Conservation (phyloP, 92 coral and sea anemone species). For the Pocillopora grandis region DNA sequence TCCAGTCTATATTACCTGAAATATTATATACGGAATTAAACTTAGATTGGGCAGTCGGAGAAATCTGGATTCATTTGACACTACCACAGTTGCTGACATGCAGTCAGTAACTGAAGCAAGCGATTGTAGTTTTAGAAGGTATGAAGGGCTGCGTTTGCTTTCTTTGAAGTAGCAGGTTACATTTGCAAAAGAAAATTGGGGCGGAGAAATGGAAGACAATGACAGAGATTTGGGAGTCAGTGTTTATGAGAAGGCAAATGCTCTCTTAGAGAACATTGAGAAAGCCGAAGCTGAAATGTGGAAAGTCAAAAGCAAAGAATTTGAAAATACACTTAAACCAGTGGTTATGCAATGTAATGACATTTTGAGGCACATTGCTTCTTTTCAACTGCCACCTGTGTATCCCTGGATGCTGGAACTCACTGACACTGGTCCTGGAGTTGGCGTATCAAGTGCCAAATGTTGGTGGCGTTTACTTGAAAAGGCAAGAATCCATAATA, state of each 20-base stretch:
- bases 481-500: constrained; percentile 38
- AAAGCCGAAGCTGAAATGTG: constrained; percentile 33
- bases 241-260: constrained; percentile 24
- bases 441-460: constrained; percentile 45
- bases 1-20: no score
- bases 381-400: constrained; percentile 45
- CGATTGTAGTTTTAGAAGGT: constrained; percentile 28
- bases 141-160: constrained; percentile 47
- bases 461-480: constrained; percentile 29
- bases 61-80: no score
- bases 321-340: constrained; percentile 24
- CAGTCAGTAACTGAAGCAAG: constrained; percentile 27
- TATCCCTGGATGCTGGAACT: constrained; percentile 54
- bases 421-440: constrained; percentile 55
- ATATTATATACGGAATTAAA: no score
- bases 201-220: constrained; percentile 28
- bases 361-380: constrained; percentile 23
- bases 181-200: constrained; percentile 20
- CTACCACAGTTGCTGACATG: constrained; percentile 47
- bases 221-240: constrained; percentile 38
- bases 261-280: constrained; percentile 24
- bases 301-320: constrained; percentile 24
- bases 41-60: no score
- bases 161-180: constrained; percentile 34
- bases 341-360: constrained; percentile 30